These are phyloP conservation scores for Caenorhabditis sinica DNA, from an alignment of 2,888 invertebrate genomes.

Conservation along the genomic window DNA sequence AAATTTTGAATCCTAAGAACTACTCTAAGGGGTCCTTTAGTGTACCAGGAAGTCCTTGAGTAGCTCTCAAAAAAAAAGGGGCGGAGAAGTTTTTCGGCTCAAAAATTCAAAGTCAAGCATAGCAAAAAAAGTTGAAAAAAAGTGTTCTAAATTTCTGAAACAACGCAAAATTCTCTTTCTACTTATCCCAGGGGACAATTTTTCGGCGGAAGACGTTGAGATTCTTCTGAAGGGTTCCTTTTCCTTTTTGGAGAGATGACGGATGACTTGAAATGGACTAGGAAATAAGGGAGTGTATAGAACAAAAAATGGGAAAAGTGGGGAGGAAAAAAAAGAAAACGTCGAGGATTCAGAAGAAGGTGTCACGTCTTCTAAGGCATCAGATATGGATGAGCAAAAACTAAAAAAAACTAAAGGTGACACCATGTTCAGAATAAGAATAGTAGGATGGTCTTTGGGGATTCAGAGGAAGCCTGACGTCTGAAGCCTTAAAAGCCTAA, in stretches of 20 bases:
- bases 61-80: conserved; percentile 26
- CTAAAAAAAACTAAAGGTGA: neutral
- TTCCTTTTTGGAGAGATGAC: neutral
- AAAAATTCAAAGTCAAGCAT: neutral
- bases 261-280: conserved; percentile 2
- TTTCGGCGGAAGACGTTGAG: neutral
- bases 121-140: no score
- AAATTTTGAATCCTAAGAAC: no score
- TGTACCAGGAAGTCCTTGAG: conserved; percentile 49
- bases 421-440: neutral
- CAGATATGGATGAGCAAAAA: neutral
- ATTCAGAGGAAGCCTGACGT: no score
- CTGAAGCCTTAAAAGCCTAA: no score
- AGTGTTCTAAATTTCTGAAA: conserved; percentile 7
- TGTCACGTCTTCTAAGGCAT: conserved; percentile 12
- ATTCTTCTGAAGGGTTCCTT: no score
- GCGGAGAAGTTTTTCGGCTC: neutral
- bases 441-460: no score
- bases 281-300: neutral
- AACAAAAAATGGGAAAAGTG: neutral
- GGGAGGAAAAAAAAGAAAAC: neutral
- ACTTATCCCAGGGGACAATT: neutral
- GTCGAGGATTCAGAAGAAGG: neutral
- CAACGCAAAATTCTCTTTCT: neutral
- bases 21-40: neutral